Base-by-base conservation (phyloP, 2,888 invertebrate genomes). In the Heteromyza rotundicornis region DNA sequence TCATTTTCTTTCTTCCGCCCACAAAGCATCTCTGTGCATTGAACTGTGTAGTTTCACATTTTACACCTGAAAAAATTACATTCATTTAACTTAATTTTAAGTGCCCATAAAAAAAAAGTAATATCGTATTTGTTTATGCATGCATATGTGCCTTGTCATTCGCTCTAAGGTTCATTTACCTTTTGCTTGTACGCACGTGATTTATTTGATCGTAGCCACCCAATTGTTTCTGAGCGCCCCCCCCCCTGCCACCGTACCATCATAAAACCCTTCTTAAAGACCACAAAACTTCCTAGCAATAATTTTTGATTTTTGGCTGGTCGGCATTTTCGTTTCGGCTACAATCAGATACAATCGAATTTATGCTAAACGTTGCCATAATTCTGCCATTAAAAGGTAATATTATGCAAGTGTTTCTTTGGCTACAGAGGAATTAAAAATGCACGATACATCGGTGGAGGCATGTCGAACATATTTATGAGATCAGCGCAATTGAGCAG, bases 281-380 rank as follows among this genome's bases (percentile, higher is more conserved):
- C 3, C 5, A 40, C 12, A 12, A 14, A 7, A 40, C 40, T 40
- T 40, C 40, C 40, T 40, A n/a, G 8, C n/a, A 8, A 40, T 40
- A 40, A 40, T 40, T 40, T 40, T 32, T 32, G 5, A 32, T n/a
- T n/a, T n/a, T n/a, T n/a, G n/a, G n/a, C n/a, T n/a, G 7, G 27
- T 40, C 40, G 40, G 40, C 40, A n/a, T n/a, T 40, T 40, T n/a
- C 3, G 2, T 27, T 27, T 27, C 10, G 27, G 40, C n/a, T 3
- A 40, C n/a, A n/a, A 3, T 7, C 40, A 8, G 40, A 14, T n/a
- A 40, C 14, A 40, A n/a, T 40, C 40, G 40, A 8, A 40, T 40
- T 40, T 40, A 40, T 40, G 40, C 40, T n/a, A 40, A 8, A 27
- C n/a, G 40, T n/a, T n/a, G n/a, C 40, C 40, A 40, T n/a, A 40